Percentiles rank a stretch among this genome's conserved stretches.
Evolutionary conservation across 1,140 invertebrate genomes (phyloP).

Genomic region (Chironomus striatipennis): DNA sequence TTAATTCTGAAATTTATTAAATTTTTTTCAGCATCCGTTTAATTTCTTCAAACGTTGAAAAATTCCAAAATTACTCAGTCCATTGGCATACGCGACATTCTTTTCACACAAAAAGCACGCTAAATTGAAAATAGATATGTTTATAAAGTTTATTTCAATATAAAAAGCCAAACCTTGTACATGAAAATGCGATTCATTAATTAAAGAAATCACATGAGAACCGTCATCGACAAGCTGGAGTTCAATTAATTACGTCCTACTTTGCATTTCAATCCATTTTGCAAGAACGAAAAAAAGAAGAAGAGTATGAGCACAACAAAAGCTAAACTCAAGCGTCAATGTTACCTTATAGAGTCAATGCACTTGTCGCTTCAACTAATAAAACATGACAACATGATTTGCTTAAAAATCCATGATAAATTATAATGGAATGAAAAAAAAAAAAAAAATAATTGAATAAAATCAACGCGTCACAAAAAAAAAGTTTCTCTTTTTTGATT

Average conservation of each 20-base stretch:
- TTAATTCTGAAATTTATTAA: too few relatives aligned
- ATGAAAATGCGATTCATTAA: constrained; percentile 2
- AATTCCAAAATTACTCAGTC: too few relatives aligned
- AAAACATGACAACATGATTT: constrained; percentile 1
- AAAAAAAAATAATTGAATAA: not conserved
- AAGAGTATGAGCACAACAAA: too few relatives aligned
- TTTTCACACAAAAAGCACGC: too few relatives aligned
- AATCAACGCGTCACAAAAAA: not conserved
- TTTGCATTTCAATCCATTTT: not conserved
- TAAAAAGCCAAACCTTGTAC: constrained; percentile 2
- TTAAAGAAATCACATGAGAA: constrained; percentile 11
- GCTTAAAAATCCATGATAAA: not conserved
- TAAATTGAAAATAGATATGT: too few relatives aligned
- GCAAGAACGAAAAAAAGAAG: not conserved
- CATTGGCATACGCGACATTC: too few relatives aligned
- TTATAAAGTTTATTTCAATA: too few relatives aligned
- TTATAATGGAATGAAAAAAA: not conserved
- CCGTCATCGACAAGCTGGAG: not conserved
- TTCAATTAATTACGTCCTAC: not conserved
- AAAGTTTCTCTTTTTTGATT: not conserved
- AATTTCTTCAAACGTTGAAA: too few relatives aligned
- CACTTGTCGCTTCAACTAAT: not conserved
- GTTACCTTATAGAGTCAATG: constrained; percentile 7
- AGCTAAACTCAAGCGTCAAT: not conserved
- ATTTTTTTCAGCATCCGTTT: too few relatives aligned